Base-by-base conservation (phyloP, 2,888 invertebrate genomes). In the Pyrrhosoma nymphula region DNA sequence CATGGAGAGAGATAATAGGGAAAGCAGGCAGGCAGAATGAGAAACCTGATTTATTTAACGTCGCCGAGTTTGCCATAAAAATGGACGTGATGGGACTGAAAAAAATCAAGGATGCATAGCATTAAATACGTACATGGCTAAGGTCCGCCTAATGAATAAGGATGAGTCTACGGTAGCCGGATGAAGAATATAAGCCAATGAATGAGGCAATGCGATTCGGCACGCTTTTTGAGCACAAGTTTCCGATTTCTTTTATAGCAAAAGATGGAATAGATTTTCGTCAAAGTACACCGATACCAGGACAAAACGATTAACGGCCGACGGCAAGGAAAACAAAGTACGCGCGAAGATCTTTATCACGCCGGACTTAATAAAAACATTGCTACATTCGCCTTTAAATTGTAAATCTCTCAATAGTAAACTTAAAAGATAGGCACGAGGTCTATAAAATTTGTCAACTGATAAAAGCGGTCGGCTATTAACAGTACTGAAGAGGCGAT, bases 381-480 rank as follows among this genome's bases (percentile, higher is more conserved):
- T 82, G 2, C 82, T 16, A 1, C 30, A 82, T 35, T 82, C 35
- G 30, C 30, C 35, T 35, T 82, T 82, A 35, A 82, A 14, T 35
- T 82, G 82, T 35, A 82, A 82, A 82, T 82, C 82, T 4, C 35
- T 14, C 18, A 30, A 30, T 30, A 16, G 35, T 82, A 16, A 82
- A 30, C 82, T 35, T 82, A 35, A n/a, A 23, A 20, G 14, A 35
- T 16, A 35, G 82, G 30, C 18, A 35, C 14, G 18, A 30, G 82
- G 82, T 18, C 82, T 35, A 82, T 82, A 82, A 82, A 82, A 35
- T 82, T 82, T 82, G 82, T 82, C 82, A 35, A 82, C 30, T 35
- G 35, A 82, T 82, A 82, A 82, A 35, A 35, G 82, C 0, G n/a
- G 35, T 23, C 30, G 23, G 82, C 82, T 35, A 30, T 82, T 82